Evolutionary conservation across 2,888 invertebrate species (phyloP), one percentile per base, ranked within the genome.

Genomic region (Magallana nippona): DNA sequence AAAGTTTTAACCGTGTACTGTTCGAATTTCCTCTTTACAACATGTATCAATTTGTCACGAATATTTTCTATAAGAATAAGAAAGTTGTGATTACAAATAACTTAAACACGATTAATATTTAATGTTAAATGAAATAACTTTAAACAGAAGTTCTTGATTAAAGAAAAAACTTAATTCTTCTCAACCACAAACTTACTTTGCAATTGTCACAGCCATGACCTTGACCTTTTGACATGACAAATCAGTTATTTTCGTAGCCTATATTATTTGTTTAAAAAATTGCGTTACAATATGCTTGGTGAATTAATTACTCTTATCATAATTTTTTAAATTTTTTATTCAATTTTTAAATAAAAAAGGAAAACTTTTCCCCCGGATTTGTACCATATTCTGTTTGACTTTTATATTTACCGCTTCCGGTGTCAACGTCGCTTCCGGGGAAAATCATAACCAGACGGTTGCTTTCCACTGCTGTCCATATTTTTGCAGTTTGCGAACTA

Each of bases 371-470:
- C 10, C 19, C n/a, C 60, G 60, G 60, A 60, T 19, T 10, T 27
- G 19, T 5, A 19, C 19, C 60, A 10, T n/a, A n/a, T 8, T 19
- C 13, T 60, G 19, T 19, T 60, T 5, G 0, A 10, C 77, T 77
- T 44, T 27, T 55, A 44, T 79, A 55, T n/a, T n/a, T 3, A 22
- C n/a, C 19, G 32, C 80, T 57, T 80, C 80, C 80, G n/a, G 80
- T 80, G 80, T 80, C 80, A 80, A 80, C 80, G 80, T 80, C 32
- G 80, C 58, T 56, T 56, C 80, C 57, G 57, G 56, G 22, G 27
- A 58, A 32, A 80, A 58, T 80, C 57, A 27, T 10, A 56, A 78
- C 55, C 78, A 78, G 55, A 55, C 56, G 78, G 78, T 19, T 56
- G 44, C n/a, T 56, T n/a, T 56, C 55, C 13, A 11, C 55, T 78